Conservation (phyloP, 2,888 invertebrate genomes). For the Caenorhabditis drosophilae region DNA sequence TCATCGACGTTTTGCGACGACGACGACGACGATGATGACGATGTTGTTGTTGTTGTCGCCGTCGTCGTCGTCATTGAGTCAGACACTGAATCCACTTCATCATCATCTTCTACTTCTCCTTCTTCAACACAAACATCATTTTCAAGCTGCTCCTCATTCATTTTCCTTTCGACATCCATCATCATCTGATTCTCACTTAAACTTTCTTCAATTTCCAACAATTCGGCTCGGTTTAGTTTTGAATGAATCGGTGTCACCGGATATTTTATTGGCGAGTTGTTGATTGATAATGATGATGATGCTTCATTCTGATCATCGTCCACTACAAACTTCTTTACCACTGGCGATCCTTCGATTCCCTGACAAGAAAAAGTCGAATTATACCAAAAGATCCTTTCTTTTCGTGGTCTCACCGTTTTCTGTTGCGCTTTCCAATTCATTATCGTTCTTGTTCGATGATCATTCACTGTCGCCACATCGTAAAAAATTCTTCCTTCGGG, state of each 20-base stretch:
- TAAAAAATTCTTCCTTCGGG: slow-evolving; percentile 31
- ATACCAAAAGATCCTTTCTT: neutral
- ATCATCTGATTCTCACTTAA: slow-evolving; percentile 6
- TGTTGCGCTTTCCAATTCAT: slow-evolving; percentile 13
- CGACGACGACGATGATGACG: too few species aligned
- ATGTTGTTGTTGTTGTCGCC: too few species aligned
- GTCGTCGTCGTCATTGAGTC: too few species aligned
- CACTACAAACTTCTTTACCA: slow-evolving; percentile 21
- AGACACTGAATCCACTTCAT: too few species aligned
- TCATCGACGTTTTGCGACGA: too few species aligned
- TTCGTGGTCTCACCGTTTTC: slow-evolving; percentile 3
- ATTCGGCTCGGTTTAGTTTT: slow-evolving; percentile 10
- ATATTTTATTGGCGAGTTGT: slow-evolving; percentile 17
- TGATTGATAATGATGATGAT: neutral
- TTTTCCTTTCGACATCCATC: neutral
- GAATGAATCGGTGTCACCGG: slow-evolving; percentile 32
- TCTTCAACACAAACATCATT: slow-evolving; percentile 8
- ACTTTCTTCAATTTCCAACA: slow-evolving; percentile 30
- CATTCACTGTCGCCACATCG: slow-evolving; percentile 14
- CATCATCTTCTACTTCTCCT: too few species aligned
- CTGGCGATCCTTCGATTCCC: slow-evolving; percentile 24
- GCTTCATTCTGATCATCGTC: neutral
- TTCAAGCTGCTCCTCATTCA: too few species aligned
- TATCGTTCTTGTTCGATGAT: slow-evolving; percentile 13
- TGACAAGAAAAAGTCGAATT: neutral